Evolutionary conservation across 2,888 invertebrate genomes (phyloP).

Genomic region (Nasonia oneida): DNA sequence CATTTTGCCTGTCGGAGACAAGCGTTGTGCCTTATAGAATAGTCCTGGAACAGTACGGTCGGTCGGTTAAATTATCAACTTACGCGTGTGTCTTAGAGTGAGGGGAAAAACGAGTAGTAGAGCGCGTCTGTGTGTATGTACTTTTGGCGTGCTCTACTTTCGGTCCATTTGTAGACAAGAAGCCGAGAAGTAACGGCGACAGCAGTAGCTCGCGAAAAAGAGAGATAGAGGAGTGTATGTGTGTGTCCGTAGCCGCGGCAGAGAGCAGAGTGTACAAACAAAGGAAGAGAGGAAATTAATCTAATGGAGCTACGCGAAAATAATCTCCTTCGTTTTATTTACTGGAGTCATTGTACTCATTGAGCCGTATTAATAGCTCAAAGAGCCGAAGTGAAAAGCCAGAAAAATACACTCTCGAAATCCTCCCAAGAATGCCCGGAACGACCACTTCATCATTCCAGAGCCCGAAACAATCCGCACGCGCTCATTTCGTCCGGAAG

Average conservation of each 20-base stretch:
- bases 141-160: slow-evolving; percentile 44
- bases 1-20: slow-evolving; percentile 14
- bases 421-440: background rate
- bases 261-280: background rate
- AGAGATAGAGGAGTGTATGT: slow-evolving; percentile 6
- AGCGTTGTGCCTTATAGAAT: background rate
- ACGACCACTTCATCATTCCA: background rate
- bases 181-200: slow-evolving; percentile 19
- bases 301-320: background rate
- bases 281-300: slow-evolving; percentile 14
- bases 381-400: too few species aligned
- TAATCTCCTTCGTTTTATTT: background rate
- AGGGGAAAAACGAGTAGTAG: background rate
- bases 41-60: background rate
- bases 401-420: too few species aligned
- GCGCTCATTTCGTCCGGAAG: background rate
- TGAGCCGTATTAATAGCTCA: too few species aligned
- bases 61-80: too few species aligned
- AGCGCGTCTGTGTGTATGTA: background rate
- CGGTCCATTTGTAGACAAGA: slow-evolving; percentile 35
- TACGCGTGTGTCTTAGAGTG: background rate
- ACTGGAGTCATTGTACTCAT: background rate
- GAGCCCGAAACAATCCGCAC: background rate
- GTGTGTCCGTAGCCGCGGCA: background rate
- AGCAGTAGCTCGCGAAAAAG: background rate